Base-by-base conservation (phyloP, 1,140 invertebrate species). In the Drosophila equinoxialis region DNA sequence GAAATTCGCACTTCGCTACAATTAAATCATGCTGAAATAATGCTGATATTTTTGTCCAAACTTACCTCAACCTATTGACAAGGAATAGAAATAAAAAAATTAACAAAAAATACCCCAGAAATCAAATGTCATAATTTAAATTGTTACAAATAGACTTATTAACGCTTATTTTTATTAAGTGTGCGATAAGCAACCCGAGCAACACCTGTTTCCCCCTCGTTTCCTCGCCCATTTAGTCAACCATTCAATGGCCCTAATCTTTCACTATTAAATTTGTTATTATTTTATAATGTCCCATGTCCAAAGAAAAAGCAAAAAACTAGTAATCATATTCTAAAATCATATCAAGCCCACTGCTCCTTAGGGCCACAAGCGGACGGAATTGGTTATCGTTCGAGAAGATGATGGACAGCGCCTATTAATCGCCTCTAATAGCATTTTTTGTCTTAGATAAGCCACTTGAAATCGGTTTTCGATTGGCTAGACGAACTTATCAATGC, bases 341-440 rank as follows among this genome's bases (percentile, higher is more conserved):
- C 39, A 51, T 55, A 55, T 55, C 51, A 39, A 39, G 37, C 37
- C 37, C 11, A 13, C 10, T 11, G 10, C 37, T 39, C 37, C 11
- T 13, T 5, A 3, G 11, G 17, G 8, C 20, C 17, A n/a, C 17
- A 17, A 72, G 57, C 68, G 57, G 66, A 87, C 75, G 75, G 4
- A 13, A n/a, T 8, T 58, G 65, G 75, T 83, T 86, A 87, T 86
- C 83, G 71, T 69, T 58, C 80, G 76, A 89, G 64, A 83, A 81
- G 85, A 90, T 90, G 85, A 90, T 90, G 85, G 85, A 90, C 85
- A 90, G 84, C 76, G 81, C 81, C 81, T 85, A 90, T 90, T 90
- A 90, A 90, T 90, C 85, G 85, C 81, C 81, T 71, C 85, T 90
- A 90, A 90, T 90, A 90, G 85, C 81, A 90, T 85, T 90, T 90